phyloP scores from a whole-genome alignment of 2,888 invertebrate species.

The Allolobophora icterica region DNA sequence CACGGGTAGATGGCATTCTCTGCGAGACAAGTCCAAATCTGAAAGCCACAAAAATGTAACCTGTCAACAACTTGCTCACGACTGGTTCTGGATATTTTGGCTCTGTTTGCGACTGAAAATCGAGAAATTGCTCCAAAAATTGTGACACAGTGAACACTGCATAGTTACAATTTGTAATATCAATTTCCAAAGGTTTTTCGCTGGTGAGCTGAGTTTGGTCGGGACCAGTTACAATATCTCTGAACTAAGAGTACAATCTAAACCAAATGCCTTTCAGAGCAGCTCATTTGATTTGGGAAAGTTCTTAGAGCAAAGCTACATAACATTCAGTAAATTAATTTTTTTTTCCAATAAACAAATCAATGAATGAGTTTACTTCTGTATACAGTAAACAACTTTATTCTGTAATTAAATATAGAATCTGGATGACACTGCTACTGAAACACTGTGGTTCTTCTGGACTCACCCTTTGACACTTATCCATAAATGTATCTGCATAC shows the following conservation, averaged over 20 bases:
- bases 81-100: background rate
- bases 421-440: background rate
- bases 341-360: background rate
- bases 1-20: slow-evolving; percentile 89
- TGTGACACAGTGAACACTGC: background rate
- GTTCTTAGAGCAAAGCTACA: background rate
- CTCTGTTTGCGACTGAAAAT: background rate
- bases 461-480: background rate
- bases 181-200: background rate
- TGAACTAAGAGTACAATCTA: background rate
- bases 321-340: background rate
- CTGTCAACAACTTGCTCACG: background rate
- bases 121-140: background rate
- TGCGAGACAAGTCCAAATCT: slow-evolving; percentile 89
- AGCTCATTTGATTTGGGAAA: background rate
- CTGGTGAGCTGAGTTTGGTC: background rate
- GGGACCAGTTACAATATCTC: background rate
- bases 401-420: background rate
- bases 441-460: background rate
- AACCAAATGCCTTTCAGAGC: background rate
- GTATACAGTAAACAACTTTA: background rate
- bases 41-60: background rate
- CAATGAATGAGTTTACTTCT: background rate
- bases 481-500: background rate
- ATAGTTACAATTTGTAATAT: background rate